Evolutionary conservation across 2,113 vertebrate species (phyloP).

Genomic region (Periophthalmodon schlosseri): DNA sequence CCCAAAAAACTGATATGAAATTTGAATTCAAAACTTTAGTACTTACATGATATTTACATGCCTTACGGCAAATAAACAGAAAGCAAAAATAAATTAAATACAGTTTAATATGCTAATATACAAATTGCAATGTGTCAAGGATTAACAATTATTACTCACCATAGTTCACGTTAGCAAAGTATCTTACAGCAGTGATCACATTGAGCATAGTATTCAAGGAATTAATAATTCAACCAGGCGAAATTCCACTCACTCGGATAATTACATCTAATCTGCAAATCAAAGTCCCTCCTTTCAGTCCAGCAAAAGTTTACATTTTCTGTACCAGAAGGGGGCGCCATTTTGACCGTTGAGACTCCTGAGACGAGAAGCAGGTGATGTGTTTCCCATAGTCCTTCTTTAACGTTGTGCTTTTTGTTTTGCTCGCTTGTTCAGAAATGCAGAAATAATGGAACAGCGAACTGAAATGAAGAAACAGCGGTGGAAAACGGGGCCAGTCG

Average conservation of each 20-base stretch:
- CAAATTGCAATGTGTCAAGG: conserved; percentile 74
- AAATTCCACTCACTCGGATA: conserved; percentile 60
- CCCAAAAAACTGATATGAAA: conserved; percentile 1
- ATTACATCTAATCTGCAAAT: conserved; percentile 44
- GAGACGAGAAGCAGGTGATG: conserved; percentile 89
- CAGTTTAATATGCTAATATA: conserved; percentile 76
- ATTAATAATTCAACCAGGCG: conserved; percentile 51
- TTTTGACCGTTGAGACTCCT: conserved; percentile 77
- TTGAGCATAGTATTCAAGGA: conserved; percentile 69
- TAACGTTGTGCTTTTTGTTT: conserved; percentile 92
- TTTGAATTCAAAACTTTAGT: conserved; percentile 58
- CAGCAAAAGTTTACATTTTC: conserved; percentile 33
- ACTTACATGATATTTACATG: conserved; percentile 79
- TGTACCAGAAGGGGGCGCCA: conserved; percentile 33
- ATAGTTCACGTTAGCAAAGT: conserved; percentile 82
- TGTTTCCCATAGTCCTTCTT: conserved; percentile 84
- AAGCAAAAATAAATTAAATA: conserved; percentile 70
- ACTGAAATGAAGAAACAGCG: conserved; percentile 88
- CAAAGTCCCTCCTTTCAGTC: conserved; percentile 33
- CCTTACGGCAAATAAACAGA: conserved; percentile 52
- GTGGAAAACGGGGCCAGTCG: conserved; percentile 80
- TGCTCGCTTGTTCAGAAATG: conserved; percentile 69
- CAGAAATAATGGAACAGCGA: conserved; percentile 69
- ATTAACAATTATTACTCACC: conserved; percentile 77
- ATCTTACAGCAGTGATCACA: conserved; percentile 81